Evolutionary conservation across 1,140 invertebrate species (phyloP).

Genomic region (Lepidotrigona ventralis): DNA sequence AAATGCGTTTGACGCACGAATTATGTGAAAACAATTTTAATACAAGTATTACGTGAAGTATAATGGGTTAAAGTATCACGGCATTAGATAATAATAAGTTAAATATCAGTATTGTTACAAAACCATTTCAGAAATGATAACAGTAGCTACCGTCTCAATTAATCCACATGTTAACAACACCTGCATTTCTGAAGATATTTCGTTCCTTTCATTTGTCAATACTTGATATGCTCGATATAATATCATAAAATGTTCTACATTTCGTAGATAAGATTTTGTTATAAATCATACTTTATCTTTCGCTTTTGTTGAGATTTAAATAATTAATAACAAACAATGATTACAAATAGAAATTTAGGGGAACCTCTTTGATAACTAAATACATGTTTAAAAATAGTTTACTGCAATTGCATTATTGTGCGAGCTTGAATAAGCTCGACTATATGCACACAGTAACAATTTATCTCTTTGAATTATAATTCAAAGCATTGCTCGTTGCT

Average conservation of each 20-base stretch:
- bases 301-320: constrained; percentile 16
- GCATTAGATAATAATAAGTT: constrained; percentile 2
- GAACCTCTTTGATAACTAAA: not conserved
- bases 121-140: not conserved
- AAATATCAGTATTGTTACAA: not conserved
- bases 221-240: constrained; percentile 9
- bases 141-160: not conserved
- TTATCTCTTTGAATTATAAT: constrained; percentile 29
- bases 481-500: not conserved
- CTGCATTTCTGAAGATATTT: not conserved
- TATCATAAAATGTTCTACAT: constrained; percentile 1
- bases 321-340: constrained; percentile 22
- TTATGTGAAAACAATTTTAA: not conserved
- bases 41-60: not conserved
- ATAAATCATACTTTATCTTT: constrained; percentile 19
- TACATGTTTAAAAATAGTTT: constrained; percentile 40
- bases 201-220: constrained; percentile 17
- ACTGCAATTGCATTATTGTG: constrained; percentile 59
- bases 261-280: constrained; percentile 40
- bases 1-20: not conserved
- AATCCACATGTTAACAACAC: not conserved
- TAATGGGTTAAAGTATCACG: too few species aligned
- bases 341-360: not conserved
- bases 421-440: constrained; percentile 34
- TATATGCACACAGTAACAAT: constrained; percentile 7